Evolutionary conservation across 1,140 invertebrate genomes (phyloP), one percentile per base, ranked within the genome.

Genomic region (Sminthurides bifidus): DNA sequence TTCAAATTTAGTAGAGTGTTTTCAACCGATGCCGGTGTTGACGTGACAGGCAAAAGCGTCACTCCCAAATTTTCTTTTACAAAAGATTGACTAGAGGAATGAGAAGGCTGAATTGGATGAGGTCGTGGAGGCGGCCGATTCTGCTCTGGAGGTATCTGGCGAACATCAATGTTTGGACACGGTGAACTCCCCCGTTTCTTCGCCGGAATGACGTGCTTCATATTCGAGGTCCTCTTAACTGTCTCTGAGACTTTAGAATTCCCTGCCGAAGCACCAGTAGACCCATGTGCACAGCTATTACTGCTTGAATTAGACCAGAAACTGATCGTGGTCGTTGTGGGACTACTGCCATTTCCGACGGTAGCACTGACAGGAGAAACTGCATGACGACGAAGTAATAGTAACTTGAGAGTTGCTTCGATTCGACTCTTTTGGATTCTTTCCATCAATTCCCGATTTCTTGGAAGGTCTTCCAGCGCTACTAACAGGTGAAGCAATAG

Each of bases 81-180:
- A 3, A 35, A 17, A 15, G 41, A 31, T 26, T 61, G 60, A 62
- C 52, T 58, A 59, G 60, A n/a, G 8, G 24, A 40, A 54, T 27
- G 44, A 40, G 52, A 8, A 14, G 52, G 14, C 2, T 31, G 24
- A 30, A 38, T 31, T 15, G 33, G 24, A 23, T n/a, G 37, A 41
- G 35, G 41, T 38, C 27, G 30, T 1, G 54, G 61, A 1, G 59
- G 61, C 37, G 68, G 69, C 56, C 69, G 68, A 51, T 69, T 69
- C 59, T 74, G 72, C 41, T 65, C 68, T 52, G 69, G 72, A 26
- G 69, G 68, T 65, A 68, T 75, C 66, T 68, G 69, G 54, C 66
- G 66, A 41, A 78, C 72, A 66, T 77, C 76, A 29, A 78, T 70
- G 66, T 78, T 79, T 14, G 76, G 76, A 67, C 76, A 77, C 14